phyloP scores from a whole-genome alignment of 2,113 vertebrate genomes.

The Sceloporus tristichus region DNA sequence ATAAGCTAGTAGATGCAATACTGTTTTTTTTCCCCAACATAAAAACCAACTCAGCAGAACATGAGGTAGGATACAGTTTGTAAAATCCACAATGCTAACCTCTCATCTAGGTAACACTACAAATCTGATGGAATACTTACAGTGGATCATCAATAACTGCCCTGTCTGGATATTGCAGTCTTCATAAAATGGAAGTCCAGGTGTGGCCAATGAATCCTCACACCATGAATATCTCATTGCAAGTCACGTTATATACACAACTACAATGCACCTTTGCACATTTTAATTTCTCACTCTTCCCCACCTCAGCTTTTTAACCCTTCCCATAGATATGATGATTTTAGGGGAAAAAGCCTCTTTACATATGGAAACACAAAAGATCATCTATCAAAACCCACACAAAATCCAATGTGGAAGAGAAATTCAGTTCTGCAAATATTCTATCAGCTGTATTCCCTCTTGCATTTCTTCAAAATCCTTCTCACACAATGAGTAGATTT shows the following conservation, averaged over 20 bases:
- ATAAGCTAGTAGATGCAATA: not conserved
- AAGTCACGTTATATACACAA: slow-evolving; percentile 32
- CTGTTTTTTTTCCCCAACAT: not conserved
- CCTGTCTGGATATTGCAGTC: slow-evolving; percentile 25
- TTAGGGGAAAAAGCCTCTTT: not conserved
- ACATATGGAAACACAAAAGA: not conserved
- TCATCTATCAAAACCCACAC: not conserved
- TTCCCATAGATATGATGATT: slow-evolving; percentile 8
- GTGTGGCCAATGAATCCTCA: not conserved
- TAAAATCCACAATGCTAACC: not conserved
- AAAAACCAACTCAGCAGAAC: fast-evolving
- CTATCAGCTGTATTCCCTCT: not conserved
- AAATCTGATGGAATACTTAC: not conserved
- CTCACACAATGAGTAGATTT: slow-evolving; percentile 1
- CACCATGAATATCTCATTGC: not conserved
- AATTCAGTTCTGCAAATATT: not conserved
- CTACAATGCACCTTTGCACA: not conserved
- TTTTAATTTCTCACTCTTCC: not conserved
- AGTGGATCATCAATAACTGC: slow-evolving; percentile 20
- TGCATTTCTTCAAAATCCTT: slow-evolving; percentile 26
- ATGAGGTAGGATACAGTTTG: not conserved
- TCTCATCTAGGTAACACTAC: not conserved
- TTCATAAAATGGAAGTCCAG: not conserved
- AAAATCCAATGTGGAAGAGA: not conserved
- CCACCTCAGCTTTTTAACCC: not conserved